phyloP scores from a whole-genome alignment of 2,888 invertebrate genomes.

The Argyresthia goedartella region DNA sequence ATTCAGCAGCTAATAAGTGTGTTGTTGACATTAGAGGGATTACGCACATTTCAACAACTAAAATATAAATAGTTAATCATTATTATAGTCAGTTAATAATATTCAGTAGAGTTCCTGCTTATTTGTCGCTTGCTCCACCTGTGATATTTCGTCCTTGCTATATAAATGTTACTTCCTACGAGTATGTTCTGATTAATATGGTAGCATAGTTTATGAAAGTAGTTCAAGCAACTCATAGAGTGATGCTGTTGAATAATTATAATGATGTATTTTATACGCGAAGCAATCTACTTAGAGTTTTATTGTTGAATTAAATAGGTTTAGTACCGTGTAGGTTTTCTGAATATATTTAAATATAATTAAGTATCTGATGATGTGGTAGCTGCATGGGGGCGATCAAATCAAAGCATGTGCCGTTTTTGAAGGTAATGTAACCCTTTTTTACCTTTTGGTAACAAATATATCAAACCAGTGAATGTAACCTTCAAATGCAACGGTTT shows the following conservation, averaged over 20 bases:
- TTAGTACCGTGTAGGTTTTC: not conserved
- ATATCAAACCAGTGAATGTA: no score
- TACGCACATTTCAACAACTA: not conserved
- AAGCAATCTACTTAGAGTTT: not conserved
- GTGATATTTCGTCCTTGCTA: constrained; percentile 55
- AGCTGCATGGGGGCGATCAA: constrained; percentile 64
- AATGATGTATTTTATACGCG: not conserved
- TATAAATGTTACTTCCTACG: constrained; percentile 26
- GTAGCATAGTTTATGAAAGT: constrained; percentile 33
- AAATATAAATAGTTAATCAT: not conserved
- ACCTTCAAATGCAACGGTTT: no score
- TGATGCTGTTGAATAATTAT: constrained; percentile 23
- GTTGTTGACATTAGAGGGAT: constrained; percentile 28
- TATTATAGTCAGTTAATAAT: not conserved
- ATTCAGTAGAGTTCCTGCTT: constrained; percentile 55
- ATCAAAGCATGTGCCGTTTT: constrained; percentile 48
- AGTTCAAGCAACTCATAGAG: constrained; percentile 33
- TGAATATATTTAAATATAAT: not conserved
- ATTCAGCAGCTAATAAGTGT: constrained; percentile 46
- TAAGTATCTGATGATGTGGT: constrained; percentile 12
- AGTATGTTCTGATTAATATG: constrained; percentile 31
- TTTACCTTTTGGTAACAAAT: not conserved
- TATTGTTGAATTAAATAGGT: not conserved
- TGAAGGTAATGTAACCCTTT: constrained; percentile 33
- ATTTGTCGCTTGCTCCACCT: constrained; percentile 60